Evolutionary conservation across 23 tunicate species (phyloP), one percentile per base, ranked within the genome.

Genomic region (Trididemnum miniatum): DNA sequence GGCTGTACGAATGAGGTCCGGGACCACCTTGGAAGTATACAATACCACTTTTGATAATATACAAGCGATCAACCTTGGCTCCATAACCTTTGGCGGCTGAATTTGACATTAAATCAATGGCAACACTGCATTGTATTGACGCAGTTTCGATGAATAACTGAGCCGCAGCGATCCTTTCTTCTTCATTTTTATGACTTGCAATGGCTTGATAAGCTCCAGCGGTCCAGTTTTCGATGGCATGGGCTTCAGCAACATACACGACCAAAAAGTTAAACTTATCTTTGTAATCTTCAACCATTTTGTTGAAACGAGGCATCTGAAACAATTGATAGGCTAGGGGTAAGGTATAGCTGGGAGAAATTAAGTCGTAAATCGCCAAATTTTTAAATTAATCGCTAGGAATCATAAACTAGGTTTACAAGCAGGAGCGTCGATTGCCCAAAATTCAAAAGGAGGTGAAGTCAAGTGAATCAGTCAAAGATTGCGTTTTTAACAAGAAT

Each of bases 161-260:
- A 20, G 79, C 79, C 3, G 79, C 79, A 15, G 24, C 59, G 20
- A 73, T 37, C 18, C 79, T 37, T 2, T 73, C 79, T 18, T 9
- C 59, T 20, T 37, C 31, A 59, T n/a, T 73, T 73, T n/a, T 22
- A 39, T 73, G 79, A 5, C 38, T 26, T 5, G 57, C 30, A 3
- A 73, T 15, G 15, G 9, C 5, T 9, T 20, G 5, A 4, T 20
- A 57, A 9, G 12, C 29, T 31, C 29, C 30, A 7, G 20, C 4
- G 31, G 57, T 2, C 79, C 79, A 73, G 22, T 59, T 59, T 26
- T 73, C 79, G 3, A 4, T 23, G 2, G 79, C 59, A 34, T 73
- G 79, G 20, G 79, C 79, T 39, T 73, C 79, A 23, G 57, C 57
- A 27, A 73, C 38, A 27, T 73, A 73, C 24, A 73, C 30, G 18